phyloP scores from a whole-genome alignment of 2,113 vertebrate genomes.

The Carettochelys insculpta region DNA sequence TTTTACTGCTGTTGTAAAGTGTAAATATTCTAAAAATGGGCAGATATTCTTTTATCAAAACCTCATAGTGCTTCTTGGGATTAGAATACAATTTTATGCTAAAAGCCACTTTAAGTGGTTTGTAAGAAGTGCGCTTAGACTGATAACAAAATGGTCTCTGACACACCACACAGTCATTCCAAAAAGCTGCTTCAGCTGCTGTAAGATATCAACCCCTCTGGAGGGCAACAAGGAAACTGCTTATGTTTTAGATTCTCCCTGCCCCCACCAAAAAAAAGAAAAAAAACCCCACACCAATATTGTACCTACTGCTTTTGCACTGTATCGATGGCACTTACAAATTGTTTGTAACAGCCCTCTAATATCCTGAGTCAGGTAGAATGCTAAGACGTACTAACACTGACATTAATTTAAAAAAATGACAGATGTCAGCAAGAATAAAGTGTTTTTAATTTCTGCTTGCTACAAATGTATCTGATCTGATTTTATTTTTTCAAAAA shows the following conservation, averaged over 20 bases:
- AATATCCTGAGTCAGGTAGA: neutral
- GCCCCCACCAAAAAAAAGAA: too few species aligned
- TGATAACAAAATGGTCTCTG: neutral
- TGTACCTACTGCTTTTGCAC: neutral
- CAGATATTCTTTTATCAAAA: neutral
- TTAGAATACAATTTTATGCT: neutral
- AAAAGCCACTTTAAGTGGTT: neutral
- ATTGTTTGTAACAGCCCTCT: slow-evolving; percentile 1
- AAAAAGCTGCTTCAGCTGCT: neutral
- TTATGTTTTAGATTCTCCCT: neutral
- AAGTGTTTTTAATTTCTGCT: slow-evolving; percentile 7
- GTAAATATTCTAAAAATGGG: neutral
- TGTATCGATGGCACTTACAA: neutral
- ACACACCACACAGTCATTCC: neutral
- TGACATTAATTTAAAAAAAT: slow-evolving; percentile 32
- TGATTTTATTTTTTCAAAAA: neutral
- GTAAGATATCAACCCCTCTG: neutral
- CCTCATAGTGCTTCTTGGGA: neutral
- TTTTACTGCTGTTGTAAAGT: neutral
- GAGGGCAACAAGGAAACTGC: neutral
- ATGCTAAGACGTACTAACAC: slow-evolving; percentile 10
- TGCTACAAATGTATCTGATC: neutral
- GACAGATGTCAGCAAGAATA: slow-evolving; percentile 29
- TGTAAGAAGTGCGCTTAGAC: neutral
- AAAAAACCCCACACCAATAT: neutral